phyloP scores from a whole-genome alignment of 2,888 invertebrate genomes.

The Xylota segnis region DNA sequence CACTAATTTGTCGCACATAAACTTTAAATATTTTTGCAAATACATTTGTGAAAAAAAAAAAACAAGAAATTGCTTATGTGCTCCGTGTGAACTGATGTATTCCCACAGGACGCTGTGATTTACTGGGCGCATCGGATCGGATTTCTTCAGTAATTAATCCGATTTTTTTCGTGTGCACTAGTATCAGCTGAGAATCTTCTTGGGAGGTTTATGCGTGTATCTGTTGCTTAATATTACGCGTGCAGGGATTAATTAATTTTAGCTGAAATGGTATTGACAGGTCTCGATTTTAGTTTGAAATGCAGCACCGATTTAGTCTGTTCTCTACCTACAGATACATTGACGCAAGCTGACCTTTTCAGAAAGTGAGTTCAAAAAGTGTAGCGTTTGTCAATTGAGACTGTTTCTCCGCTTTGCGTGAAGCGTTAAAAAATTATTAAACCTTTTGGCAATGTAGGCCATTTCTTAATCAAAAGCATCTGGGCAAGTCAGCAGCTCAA shows the following conservation, averaged over 20 bases:
- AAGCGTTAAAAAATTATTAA: too few species aligned
- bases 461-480: too few species aligned
- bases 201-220: constrained; percentile 58
- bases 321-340: too few species aligned
- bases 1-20: not conserved
- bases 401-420: too few species aligned
- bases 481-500: too few species aligned
- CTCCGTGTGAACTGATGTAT: constrained; percentile 66
- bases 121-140: constrained; percentile 60
- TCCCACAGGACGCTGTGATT: constrained; percentile 75
- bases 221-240: constrained; percentile 28
- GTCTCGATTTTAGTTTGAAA: not conserved
- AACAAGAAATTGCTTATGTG: not conserved
- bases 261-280: not conserved
- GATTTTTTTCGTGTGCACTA: constrained; percentile 36
- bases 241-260: constrained; percentile 20
- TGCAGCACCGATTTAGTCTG: too few species aligned
- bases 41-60: constrained; percentile 12
- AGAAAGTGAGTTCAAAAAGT: too few species aligned
- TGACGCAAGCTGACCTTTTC: too few species aligned
- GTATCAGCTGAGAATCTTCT: constrained; percentile 40
- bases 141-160: constrained; percentile 68
- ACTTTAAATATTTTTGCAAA: not conserved
- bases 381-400: too few species aligned
- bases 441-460: too few species aligned